phyloP scores from a whole-genome alignment of 2,888 invertebrate species.

The Drosophila hamatofila region DNA sequence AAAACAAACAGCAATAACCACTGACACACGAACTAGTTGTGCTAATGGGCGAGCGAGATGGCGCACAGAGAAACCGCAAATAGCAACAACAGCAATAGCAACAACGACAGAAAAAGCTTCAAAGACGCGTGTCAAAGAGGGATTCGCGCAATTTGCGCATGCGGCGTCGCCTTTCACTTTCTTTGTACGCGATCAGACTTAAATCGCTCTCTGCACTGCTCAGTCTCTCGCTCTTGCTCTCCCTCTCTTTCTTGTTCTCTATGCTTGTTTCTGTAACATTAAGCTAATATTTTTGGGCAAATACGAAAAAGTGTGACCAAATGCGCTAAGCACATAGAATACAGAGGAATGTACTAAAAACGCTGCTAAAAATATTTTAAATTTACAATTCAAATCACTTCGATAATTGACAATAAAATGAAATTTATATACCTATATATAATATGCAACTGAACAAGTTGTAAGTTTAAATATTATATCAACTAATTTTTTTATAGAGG shows the following conservation, averaged over 20 bases:
- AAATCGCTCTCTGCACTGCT: background rate
- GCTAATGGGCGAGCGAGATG: slow-evolving; percentile 8
- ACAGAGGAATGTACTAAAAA: background rate
- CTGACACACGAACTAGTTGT: slow-evolving; percentile 17
- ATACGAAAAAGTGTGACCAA: slow-evolving; percentile 4
- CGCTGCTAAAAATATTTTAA: background rate
- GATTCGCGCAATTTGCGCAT: slow-evolving; percentile 40
- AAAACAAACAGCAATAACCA: slow-evolving; percentile 16
- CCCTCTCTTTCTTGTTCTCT: background rate
- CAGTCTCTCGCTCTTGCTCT: background rate
- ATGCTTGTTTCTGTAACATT: background rate
- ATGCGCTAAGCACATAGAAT: background rate
- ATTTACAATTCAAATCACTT: background rate
- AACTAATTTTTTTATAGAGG: background rate
- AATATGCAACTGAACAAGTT: background rate
- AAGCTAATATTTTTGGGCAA: background rate
- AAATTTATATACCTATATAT: too few species aligned
- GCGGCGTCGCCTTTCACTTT: slow-evolving; percentile 57
- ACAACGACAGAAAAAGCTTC: slow-evolving; percentile 7
- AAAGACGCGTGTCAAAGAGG: slow-evolving; percentile 44
- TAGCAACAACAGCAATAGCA: background rate
- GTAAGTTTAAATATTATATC: background rate
- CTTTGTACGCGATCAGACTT: slow-evolving; percentile 39
- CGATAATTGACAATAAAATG: too few species aligned
- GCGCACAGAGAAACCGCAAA: slow-evolving; percentile 39